Evolutionary conservation across 2,797 vertebrate species (phyloP).

Genomic region (Eulemur coronatus): DNA sequence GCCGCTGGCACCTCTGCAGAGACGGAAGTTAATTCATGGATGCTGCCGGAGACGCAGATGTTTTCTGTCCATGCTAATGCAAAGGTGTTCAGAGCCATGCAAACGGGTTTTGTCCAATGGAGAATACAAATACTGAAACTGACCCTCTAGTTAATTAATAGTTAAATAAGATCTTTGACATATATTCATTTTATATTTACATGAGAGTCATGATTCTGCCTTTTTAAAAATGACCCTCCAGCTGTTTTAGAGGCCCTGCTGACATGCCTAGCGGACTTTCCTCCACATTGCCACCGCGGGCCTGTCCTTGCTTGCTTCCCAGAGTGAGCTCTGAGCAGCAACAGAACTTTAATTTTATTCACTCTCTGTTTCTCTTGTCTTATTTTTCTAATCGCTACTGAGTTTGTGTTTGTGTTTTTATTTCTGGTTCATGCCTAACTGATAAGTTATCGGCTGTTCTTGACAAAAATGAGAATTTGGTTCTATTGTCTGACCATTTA

Average conservation of each 20-base stretch:
- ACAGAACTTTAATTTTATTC: neutral
- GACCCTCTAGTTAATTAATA: neutral
- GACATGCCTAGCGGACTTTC: neutral
- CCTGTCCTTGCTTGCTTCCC: neutral
- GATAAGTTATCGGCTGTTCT: neutral
- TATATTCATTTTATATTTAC: neutral
- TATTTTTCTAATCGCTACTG: neutral
- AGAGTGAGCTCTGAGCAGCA: neutral
- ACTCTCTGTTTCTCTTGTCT: neutral
- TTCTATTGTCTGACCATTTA: neutral
- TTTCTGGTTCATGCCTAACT: neutral
- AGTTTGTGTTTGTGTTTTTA: neutral
- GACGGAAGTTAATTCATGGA: neutral
- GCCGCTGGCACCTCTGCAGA: too few relatives aligned
- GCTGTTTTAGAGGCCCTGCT: neutral
- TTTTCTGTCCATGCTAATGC: neutral
- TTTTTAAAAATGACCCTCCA: neutral
- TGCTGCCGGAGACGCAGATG: neutral
- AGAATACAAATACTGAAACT: neutral
- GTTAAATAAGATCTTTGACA: neutral
- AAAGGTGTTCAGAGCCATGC: neutral
- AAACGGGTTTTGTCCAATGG: neutral
- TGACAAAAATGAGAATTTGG: neutral
- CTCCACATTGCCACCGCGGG: accelerated
- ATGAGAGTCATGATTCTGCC: neutral